Percentiles rank a stretch among this genome's conserved stretches.
phyloP scores from a whole-genome alignment of 2,797 vertebrate species.

The Epinephelus malabaricus region DNA sequence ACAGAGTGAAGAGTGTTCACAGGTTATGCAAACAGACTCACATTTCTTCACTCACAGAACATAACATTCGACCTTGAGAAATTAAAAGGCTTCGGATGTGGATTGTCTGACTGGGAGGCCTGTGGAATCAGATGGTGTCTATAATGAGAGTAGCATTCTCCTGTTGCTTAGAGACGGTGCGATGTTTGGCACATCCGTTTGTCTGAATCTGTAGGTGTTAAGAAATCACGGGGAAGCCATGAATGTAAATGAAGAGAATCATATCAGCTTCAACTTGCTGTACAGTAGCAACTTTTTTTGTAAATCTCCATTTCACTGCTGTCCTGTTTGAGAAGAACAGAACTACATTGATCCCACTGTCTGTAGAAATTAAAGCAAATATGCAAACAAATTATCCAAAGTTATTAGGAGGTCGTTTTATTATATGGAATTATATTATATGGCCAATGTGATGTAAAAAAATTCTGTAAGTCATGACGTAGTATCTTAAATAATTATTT shows the following conservation, averaged over 20 bases:
- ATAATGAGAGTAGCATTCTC: constrained; percentile 61
- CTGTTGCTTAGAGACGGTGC: constrained; percentile 80
- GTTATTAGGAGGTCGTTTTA: neutral
- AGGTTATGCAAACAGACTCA: constrained; percentile 7
- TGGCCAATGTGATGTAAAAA: no score
- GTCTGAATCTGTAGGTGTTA: constrained; percentile 70
- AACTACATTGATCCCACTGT: neutral
- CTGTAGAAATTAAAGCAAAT: constrained; percentile 1
- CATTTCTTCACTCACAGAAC: neutral
- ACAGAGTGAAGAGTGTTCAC: neutral
- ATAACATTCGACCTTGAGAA: constrained; percentile 41
- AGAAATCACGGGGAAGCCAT: constrained; percentile 52
- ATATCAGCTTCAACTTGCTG: neutral
- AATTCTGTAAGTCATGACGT: no score
- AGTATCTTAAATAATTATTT: no score
- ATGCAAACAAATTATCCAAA: neutral
- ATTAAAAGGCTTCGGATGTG: constrained; percentile 32
- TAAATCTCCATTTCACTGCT: neutral
- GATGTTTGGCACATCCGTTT: constrained; percentile 60
- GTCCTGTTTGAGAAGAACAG: neutral
- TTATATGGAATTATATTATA: neutral
- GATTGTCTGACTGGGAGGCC: constrained; percentile 42
- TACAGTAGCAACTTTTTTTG: neutral
- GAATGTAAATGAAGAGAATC: constrained; percentile 36
- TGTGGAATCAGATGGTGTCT: constrained; percentile 46